Evolutionary conservation across 2,113 vertebrate genomes (phyloP).

Genomic region (Alexandromys fortis): DNA sequence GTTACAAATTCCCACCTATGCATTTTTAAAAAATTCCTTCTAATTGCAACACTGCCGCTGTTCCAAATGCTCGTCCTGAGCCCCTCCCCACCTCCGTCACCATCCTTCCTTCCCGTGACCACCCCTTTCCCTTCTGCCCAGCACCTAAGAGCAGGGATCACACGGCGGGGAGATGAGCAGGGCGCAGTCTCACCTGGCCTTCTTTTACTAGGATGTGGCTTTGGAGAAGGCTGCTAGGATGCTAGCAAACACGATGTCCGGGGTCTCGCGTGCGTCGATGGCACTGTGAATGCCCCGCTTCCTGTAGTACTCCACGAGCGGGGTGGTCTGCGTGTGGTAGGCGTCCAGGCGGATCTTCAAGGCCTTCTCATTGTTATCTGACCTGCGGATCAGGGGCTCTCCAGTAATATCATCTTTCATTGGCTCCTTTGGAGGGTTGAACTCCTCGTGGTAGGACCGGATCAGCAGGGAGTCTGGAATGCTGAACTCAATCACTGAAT

Average conservation of each 20-base stretch:
- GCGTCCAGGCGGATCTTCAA: constrained; percentile 91
- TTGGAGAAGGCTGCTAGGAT: too few species aligned
- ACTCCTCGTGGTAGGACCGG: too few species aligned
- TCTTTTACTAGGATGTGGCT: constrained; percentile 82
- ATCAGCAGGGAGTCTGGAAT: too few species aligned
- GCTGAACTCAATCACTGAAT: too few species aligned
- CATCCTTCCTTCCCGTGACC: constrained; percentile 58
- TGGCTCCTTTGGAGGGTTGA: too few species aligned
- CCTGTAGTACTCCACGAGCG: constrained; percentile 94
- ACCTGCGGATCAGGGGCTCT: constrained; percentile 94
- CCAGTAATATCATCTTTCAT: constrained; percentile 87
- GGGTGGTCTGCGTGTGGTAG: constrained; percentile 95
- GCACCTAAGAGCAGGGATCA: constrained; percentile 79
- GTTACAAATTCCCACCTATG: constrained; percentile 11
- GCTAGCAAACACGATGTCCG: too few species aligned
- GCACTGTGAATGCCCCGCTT: constrained; percentile 88
- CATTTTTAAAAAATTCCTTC: not conserved
- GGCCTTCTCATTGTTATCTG: constrained; percentile 94
- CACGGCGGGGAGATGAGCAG: constrained; percentile 70
- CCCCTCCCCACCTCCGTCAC: constrained; percentile 64
- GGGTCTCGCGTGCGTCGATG: too few species aligned
- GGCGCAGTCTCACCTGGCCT: constrained; percentile 84
- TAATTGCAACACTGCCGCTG: constrained; percentile 37
- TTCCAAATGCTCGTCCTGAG: not conserved
- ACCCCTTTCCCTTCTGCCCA: constrained; percentile 73